Evolutionary conservation across 2,888 invertebrate species (phyloP).

Genomic region (Eustalomyia histrio): DNA sequence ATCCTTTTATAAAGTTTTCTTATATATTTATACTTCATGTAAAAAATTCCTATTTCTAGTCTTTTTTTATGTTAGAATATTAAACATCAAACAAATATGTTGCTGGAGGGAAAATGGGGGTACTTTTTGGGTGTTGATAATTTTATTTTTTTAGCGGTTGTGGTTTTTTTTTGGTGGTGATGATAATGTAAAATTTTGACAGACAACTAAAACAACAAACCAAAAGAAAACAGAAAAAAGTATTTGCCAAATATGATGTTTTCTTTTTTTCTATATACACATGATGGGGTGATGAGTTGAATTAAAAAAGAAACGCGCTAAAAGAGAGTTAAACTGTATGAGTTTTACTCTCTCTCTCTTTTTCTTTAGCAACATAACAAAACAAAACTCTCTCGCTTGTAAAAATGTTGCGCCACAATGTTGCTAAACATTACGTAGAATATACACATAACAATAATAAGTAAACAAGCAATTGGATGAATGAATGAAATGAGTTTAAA

Average conservation of each 20-base stretch:
- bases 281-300: slow-evolving; percentile 53
- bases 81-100: slow-evolving; percentile 46
- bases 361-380: slow-evolving; percentile 50
- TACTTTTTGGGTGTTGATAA: slow-evolving; percentile 46
- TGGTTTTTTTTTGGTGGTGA: slow-evolving; percentile 55
- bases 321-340: slow-evolving; percentile 29
- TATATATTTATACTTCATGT: background rate
- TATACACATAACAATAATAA: slow-evolving; percentile 8
- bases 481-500: slow-evolving; percentile 58
- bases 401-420: slow-evolving; percentile 60
- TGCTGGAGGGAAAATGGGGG: slow-evolving; percentile 42
- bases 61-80: slow-evolving; percentile 16
- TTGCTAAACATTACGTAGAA: slow-evolving; percentile 43
- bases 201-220: slow-evolving; percentile 40
- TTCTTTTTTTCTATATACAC: slow-evolving; percentile 43
- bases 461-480: slow-evolving; percentile 52
- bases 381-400: slow-evolving; percentile 65
- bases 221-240: slow-evolving; percentile 42
- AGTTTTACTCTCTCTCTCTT: slow-evolving; percentile 18
- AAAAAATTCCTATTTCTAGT: background rate
- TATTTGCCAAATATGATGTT: slow-evolving; percentile 48
- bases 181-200: slow-evolving; percentile 58
- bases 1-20: background rate
- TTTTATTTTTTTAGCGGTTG: slow-evolving; percentile 34
- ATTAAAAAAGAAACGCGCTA: slow-evolving; percentile 41